Percentiles rank a stretch among this genome's conserved stretches.
Evolutionary conservation across 2,113 vertebrate species (phyloP).

Genomic region (Dromiciops gliroides): DNA sequence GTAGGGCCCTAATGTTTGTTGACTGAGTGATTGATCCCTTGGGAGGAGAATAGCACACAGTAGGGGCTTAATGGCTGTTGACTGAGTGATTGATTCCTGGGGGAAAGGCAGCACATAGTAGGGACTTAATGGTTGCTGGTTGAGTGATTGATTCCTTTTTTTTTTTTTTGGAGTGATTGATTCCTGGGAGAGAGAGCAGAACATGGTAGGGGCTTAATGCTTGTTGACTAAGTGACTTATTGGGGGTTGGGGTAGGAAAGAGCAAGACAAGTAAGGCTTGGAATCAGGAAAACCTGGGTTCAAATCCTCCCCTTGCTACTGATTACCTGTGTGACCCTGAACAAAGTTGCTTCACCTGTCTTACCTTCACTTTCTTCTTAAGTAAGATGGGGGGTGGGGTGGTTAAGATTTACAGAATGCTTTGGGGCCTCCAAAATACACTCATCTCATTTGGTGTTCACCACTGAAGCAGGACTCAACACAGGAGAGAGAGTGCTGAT

Average conservation of each 20-base stretch:
- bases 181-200: too few species aligned
- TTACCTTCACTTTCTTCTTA: neutral
- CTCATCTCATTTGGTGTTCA: neutral
- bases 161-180: too few species aligned
- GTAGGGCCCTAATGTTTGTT: too few species aligned
- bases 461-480: neutral
- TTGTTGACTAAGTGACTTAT: neutral
- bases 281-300: neutral
- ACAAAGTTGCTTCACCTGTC: neutral
- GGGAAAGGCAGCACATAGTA: too few species aligned
- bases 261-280: neutral
- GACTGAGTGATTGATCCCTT: too few species aligned
- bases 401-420: neutral
- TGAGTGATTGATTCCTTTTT: too few species aligned
- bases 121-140: neutral
- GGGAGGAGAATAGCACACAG: too few species aligned
- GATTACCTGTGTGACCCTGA: neutral
- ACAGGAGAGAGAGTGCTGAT: neutral
- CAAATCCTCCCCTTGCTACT: neutral
- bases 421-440: neutral
- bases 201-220: neutral
- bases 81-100: too few species aligned
- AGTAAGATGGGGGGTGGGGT: neutral
- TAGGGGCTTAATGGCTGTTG: neutral
- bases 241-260: too few species aligned